A percentile compares a stretch with the other conserved stretches of the same genome.
Conservation (phyloP, 2,797 vertebrate species). For the Apodemus agrarius region DNA sequence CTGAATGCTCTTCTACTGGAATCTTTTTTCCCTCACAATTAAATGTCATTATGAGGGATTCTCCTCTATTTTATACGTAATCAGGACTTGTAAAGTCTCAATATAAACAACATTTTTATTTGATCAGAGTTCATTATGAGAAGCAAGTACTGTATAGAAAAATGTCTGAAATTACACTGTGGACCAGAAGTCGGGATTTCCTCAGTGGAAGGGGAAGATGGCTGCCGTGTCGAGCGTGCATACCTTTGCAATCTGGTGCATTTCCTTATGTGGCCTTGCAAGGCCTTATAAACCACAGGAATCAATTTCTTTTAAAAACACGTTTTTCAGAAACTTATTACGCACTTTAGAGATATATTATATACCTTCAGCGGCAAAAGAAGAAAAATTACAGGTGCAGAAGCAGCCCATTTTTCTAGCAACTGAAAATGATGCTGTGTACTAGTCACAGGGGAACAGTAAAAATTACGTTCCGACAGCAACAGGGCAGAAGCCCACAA, state of each 20-base stretch:
- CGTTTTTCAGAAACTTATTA: slow-evolving; percentile 94
- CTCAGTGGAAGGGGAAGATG: slow-evolving; percentile 82
- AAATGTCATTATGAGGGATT: slow-evolving; percentile 89
- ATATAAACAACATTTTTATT: slow-evolving; percentile 89
- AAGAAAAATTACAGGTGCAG: slow-evolving; percentile 94
- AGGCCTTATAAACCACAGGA: slow-evolving; percentile 91
- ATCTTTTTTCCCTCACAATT: slow-evolving; percentile 89
- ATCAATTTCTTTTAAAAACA: slow-evolving; percentile 98
- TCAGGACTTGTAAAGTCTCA: slow-evolving; percentile 88
- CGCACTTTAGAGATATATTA: slow-evolving; percentile 96
- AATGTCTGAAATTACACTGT: slow-evolving; percentile 85
- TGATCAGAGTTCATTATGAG: slow-evolving; percentile 88
- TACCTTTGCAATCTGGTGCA: slow-evolving; percentile 87
- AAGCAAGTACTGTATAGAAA: slow-evolving; percentile 85
- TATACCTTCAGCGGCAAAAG: slow-evolving; percentile 93
- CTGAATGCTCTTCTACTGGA: slow-evolving; percentile 86
- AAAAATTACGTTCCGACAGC: slow-evolving; percentile 92
- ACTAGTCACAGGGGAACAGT: slow-evolving; percentile 93
- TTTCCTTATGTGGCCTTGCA: slow-evolving; percentile 88
- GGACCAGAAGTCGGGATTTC: slow-evolving; percentile 85
- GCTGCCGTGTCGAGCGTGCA: slow-evolving; percentile 84
- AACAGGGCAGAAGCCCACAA: slow-evolving; percentile 92
- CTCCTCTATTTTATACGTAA: slow-evolving; percentile 88
- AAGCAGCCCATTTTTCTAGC: slow-evolving; percentile 94
- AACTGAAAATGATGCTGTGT: slow-evolving; percentile 92